phyloP scores from a whole-genome alignment of 2,888 invertebrate genomes.

The Callyntrura guangdongensis region DNA sequence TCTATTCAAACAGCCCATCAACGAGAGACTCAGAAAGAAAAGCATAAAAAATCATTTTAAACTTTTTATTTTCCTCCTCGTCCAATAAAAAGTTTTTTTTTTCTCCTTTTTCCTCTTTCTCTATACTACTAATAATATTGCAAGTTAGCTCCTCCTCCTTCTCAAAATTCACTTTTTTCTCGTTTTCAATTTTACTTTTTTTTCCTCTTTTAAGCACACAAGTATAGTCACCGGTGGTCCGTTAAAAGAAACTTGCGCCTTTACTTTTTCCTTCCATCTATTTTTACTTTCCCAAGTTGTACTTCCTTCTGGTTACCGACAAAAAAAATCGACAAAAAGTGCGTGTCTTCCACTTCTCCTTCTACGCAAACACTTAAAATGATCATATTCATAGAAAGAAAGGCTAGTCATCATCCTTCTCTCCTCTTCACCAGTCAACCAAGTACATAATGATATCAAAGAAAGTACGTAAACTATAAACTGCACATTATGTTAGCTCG shows the following conservation, averaged over 20 bases:
- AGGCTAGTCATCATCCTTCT: background rate
- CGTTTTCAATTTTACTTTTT: constrained; percentile 38
- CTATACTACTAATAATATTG: constrained; percentile 21
- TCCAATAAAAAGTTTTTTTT: constrained; percentile 35
- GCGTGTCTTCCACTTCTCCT: background rate
- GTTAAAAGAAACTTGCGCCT: constrained; percentile 1
- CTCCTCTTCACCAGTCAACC: too few relatives aligned
- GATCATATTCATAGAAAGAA: constrained; percentile 32
- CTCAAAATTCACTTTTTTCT: background rate
- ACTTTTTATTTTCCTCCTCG: constrained; percentile 25
- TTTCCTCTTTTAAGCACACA: constrained; percentile 4
- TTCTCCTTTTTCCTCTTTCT: too few relatives aligned
- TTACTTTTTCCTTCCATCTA: background rate
- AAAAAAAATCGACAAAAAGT: background rate
- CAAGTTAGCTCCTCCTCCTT: background rate
- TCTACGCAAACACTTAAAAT: background rate
- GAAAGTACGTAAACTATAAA: background rate
- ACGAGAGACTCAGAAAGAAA: background rate
- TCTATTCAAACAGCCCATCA: constrained; percentile 32
- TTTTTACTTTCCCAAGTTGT: background rate
- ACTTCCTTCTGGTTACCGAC: background rate
- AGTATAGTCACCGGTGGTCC: background rate
- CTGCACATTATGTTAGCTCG: constrained; percentile 8
- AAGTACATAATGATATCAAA: background rate
- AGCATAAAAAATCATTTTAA: constrained; percentile 39